These are phyloP conservation scores for Cryptus armator DNA, from an alignment of 2,888 invertebrate species.

Conservation along the genomic window DNA sequence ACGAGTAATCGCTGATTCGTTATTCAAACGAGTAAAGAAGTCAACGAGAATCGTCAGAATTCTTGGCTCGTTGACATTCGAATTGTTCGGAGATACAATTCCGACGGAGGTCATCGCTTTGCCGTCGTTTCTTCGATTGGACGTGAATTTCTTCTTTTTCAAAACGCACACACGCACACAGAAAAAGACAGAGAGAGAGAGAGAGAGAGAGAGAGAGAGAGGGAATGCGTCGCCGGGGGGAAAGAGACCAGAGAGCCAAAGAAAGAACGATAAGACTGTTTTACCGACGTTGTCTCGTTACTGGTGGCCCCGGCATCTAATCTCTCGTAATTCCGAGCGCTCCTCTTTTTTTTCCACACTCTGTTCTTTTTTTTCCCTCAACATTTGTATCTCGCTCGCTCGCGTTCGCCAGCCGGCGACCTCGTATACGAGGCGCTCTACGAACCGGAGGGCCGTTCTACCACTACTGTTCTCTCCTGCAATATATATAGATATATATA, in stretches of 20 bases:
- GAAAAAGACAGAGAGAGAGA: not conserved
- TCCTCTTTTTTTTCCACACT: constrained; percentile 65
- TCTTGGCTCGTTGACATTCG: constrained; percentile 19
- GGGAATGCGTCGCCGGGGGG: not conserved
- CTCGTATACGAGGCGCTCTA: constrained; percentile 68
- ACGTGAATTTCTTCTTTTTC: constrained; percentile 45
- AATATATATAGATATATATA: constrained; percentile 67
- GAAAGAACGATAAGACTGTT: constrained; percentile 69
- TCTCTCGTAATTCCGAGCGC: constrained; percentile 78
- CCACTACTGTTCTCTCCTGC: constrained; percentile 71
- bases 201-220: not conserved
- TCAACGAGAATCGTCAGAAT: not conserved
- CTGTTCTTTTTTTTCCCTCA: constrained; percentile 56
- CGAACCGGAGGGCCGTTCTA: constrained; percentile 53
- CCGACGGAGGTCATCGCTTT: constrained; percentile 36
- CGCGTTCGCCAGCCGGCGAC: constrained; percentile 69
- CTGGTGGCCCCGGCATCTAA: constrained; percentile 78
- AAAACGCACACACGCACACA: constrained; percentile 12
- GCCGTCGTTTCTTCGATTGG: constrained; percentile 25
- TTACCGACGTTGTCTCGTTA: constrained; percentile 80
- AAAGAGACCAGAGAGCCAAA: constrained; percentile 25
- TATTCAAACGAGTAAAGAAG: not conserved
- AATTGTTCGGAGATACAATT: constrained; percentile 6
- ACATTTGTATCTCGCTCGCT: constrained; percentile 65
- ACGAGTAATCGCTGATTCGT: not conserved